phyloP scores from a whole-genome alignment of 2,797 vertebrate genomes.

The Nyctibius grandis region DNA sequence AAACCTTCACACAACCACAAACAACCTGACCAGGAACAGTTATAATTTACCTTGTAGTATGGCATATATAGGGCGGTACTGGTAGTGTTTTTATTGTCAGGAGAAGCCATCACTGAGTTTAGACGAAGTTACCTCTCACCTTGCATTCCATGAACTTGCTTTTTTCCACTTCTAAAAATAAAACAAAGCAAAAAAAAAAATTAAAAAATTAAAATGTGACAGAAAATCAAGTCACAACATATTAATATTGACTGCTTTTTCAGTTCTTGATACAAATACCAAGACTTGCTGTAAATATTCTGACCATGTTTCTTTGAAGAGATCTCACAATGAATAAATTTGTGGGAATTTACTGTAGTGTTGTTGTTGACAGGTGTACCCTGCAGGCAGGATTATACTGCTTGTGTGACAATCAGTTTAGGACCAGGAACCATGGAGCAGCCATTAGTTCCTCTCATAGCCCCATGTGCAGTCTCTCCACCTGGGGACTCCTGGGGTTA shows the following conservation, averaged over 20 bases:
- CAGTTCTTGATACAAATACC: neutral
- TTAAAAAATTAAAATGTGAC: neutral
- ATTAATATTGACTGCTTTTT: neutral
- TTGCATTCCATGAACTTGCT: neutral
- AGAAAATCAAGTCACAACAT: neutral
- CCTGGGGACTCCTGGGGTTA: neutral
- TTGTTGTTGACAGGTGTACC: neutral
- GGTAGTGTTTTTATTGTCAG: neutral
- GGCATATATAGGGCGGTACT: neutral
- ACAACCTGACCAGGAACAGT: neutral
- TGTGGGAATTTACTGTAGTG: neutral
- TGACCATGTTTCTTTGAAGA: neutral
- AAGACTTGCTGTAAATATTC: neutral
- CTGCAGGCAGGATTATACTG: neutral
- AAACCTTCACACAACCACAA: neutral
- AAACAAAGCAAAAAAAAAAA: neutral
- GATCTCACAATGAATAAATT: neutral
- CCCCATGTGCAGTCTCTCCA: accelerated
- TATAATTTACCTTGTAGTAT: neutral
- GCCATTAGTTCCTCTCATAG: neutral
- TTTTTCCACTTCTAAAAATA: neutral
- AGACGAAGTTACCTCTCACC: neutral
- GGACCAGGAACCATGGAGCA: neutral
- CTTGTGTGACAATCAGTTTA: neutral
- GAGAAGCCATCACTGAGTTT: neutral